Evolutionary conservation across 2,113 vertebrate species (phyloP), one percentile per base, ranked within the genome.

Genomic region (Vulpes vulpes): DNA sequence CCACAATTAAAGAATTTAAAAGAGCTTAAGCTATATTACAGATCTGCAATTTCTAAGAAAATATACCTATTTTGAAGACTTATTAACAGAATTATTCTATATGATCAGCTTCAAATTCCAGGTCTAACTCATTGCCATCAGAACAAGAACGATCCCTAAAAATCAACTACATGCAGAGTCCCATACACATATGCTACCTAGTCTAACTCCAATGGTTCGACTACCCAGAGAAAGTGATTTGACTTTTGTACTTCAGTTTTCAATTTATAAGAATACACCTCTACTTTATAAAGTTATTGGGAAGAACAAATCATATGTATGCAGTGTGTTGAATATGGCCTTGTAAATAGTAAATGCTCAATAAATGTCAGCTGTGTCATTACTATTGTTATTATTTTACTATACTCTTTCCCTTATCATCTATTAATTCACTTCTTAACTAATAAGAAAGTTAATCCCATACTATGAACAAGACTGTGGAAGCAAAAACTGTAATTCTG

Each of bases 41-140:
- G 49, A 93, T 64, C 67, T 35, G 80, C 3, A 86, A 62, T 78
- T 92, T 78, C 38, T 94, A 95, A 83, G 59, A 62, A 82, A 95
- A 71, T 67, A 78, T 30, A 81, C 8, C 67, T 86, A 59, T 57
- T 94, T 89, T 82, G 17, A 85, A 96, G 17, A 4, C 20, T 81
- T 81, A 23, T 59, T 86, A 83, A 55, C 5, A 82, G 5, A 87
- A 90, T 9, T 84, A 81, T 49, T 83, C 9, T 16, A 69, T 51
- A 67, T 76, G 71, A 92, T 78, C n/a, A 94, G 67, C 76, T 90
- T 89, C 53, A 79, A 93, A 91, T 71, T 23, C 10, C n/a, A 92
- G 2, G 10, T 86, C 51, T 76, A 92, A 93, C 30, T 80, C n/a
- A 87, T 14, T 92, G 15, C 64, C 25, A 96, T 43, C 62, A 95